Percentiles rank a stretch among this genome's conserved stretches.
phyloP scores from a whole-genome alignment of 92 coral and sea anemone genomes.

The Siderastrea siderea region DNA sequence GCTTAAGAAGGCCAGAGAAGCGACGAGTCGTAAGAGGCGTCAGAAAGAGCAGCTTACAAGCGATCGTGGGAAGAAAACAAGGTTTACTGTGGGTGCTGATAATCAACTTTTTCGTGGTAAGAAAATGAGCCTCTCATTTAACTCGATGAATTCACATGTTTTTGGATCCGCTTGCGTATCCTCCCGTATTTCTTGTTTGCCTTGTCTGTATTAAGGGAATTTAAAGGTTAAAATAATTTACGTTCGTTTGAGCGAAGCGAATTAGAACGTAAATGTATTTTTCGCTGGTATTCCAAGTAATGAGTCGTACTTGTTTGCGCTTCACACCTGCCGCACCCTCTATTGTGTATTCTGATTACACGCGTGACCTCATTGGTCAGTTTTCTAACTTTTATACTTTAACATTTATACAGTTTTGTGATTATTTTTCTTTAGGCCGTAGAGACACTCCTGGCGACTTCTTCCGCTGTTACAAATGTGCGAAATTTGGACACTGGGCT shows the following conservation, averaged over 20 bases:
- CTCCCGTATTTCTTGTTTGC: not conserved
- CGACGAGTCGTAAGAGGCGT: constrained; percentile 1
- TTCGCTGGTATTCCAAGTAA: too few relatives aligned
- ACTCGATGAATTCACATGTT: constrained; percentile 8
- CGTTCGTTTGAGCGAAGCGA: too few relatives aligned
- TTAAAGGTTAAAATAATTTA: too few relatives aligned
- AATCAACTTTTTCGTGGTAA: constrained; percentile 38
- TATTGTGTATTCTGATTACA: too few relatives aligned
- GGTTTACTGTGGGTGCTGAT: not conserved
- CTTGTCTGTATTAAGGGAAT: too few relatives aligned
- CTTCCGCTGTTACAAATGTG: constrained; percentile 53
- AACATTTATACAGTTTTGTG: too few relatives aligned
- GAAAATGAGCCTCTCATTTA: not conserved
- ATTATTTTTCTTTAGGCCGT: constrained; percentile 4
- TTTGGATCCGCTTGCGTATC: constrained; percentile 35
- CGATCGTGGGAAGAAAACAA: not conserved
- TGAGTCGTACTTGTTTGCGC: too few relatives aligned
- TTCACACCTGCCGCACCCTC: too few relatives aligned
- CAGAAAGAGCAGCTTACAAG: constrained; percentile 11
- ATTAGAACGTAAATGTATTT: too few relatives aligned
- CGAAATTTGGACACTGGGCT: constrained; percentile 48
- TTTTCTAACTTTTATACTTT: too few relatives aligned
- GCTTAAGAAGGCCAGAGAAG: constrained; percentile 16
- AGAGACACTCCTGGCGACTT: constrained; percentile 23
- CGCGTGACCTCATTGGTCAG: too few relatives aligned